Conservation (phyloP, 2,113 vertebrate genomes). For the Xenopus borealis region DNA sequence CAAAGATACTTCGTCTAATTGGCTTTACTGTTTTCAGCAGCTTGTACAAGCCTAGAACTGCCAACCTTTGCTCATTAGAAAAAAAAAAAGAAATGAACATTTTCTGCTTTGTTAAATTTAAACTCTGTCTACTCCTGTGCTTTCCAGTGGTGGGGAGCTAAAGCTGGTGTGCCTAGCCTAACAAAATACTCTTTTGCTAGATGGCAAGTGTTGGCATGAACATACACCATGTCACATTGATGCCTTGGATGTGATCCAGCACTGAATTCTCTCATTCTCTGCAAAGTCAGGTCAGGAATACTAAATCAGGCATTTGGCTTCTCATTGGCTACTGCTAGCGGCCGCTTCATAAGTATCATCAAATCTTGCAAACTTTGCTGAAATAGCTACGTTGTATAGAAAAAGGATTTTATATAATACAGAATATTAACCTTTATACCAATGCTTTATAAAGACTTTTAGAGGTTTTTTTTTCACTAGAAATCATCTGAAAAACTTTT, state of each 20-base stretch:
- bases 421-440: too few species aligned
- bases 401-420: not conserved
- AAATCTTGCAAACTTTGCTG: not conserved
- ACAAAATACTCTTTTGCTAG: conserved; percentile 38
- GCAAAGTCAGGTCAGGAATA: conserved; percentile 36
- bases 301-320: conserved; percentile 2
- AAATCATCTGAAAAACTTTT: too few species aligned
- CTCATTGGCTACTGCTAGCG: not conserved
- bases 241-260: conserved; percentile 23
- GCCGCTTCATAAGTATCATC: not conserved
- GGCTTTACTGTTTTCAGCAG: conserved; percentile 25
- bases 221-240: conserved; percentile 15
- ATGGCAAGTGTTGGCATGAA: conserved; percentile 36
- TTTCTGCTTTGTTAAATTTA: conserved; percentile 13
- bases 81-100: conserved; percentile 8
- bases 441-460: too few species aligned
- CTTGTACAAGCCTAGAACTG: not conserved
- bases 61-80: conserved; percentile 20
- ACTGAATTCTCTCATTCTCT: conserved; percentile 34
- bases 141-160: conserved; percentile 20
- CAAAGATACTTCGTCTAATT: conserved; percentile 25
- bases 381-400: not conserved
- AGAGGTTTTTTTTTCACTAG: too few species aligned
- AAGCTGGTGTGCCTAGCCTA: conserved; percentile 20
- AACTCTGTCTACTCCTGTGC: not conserved